phyloP scores from a whole-genome alignment of 2,113 vertebrate species.

The Phaethornis superciliosus region DNA sequence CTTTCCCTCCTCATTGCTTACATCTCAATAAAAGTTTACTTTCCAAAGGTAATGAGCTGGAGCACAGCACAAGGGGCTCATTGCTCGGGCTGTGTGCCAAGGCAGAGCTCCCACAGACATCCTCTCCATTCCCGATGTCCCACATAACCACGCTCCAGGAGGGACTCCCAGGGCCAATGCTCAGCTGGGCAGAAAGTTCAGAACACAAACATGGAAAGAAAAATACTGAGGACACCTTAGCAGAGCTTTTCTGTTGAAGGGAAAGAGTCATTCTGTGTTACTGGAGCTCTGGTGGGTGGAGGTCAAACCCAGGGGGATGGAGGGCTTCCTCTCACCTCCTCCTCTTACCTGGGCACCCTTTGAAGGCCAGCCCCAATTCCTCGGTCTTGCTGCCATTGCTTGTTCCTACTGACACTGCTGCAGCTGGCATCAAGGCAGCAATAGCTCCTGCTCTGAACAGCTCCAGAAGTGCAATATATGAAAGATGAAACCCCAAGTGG shows the following conservation, averaged over 20 bases:
- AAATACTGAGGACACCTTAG: background rate
- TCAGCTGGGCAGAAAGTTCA: too few relatives aligned
- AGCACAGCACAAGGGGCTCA: too few relatives aligned
- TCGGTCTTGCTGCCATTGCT: background rate
- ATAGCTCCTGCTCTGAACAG: background rate
- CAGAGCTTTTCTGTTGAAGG: background rate
- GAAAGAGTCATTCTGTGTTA: rapidly evolving
- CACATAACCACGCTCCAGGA: background rate
- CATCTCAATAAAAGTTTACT: too few relatives aligned
- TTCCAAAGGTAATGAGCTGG: too few relatives aligned
- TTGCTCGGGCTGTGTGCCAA: too few relatives aligned
- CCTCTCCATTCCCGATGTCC: background rate
- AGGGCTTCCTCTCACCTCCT: background rate
- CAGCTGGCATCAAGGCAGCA: background rate
- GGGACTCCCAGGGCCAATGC: too few relatives aligned
- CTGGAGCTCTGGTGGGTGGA: background rate
- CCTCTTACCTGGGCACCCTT: background rate
- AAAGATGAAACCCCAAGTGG: background rate
- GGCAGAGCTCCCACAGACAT: too few relatives aligned
- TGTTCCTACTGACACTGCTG: background rate
- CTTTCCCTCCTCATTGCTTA: too few relatives aligned
- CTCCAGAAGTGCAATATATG: background rate
- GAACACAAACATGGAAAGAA: background rate
- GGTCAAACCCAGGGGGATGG: rapidly evolving
- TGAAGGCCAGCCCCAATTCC: background rate